Percentiles rank a stretch among this genome's conserved stretches.
phyloP scores from a whole-genome alignment of 2,113 vertebrate species.

The Laticauda laticaudata region DNA sequence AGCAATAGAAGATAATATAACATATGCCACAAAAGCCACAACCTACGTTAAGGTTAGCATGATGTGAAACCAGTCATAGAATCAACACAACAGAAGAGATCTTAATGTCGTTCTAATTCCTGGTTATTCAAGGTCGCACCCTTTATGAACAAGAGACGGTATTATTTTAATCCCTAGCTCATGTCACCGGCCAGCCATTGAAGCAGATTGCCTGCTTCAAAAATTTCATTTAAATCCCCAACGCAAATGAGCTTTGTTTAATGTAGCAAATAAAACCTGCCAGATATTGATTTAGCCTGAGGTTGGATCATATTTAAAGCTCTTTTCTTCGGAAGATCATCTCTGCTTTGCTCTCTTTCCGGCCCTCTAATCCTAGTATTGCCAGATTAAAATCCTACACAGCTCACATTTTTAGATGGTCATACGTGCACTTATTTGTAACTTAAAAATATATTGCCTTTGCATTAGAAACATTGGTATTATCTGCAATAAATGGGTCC shows the following conservation, averaged over 20 bases:
- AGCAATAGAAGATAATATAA: neutral
- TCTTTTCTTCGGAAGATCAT: too few relatives aligned
- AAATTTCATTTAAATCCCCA: slow-evolving; percentile 57
- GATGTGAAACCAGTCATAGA: neutral
- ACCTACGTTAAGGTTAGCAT: neutral
- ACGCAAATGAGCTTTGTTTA: slow-evolving; percentile 34
- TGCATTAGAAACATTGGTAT: slow-evolving; percentile 56
- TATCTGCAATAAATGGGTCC: slow-evolving; percentile 56
- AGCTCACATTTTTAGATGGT: slow-evolving; percentile 54
- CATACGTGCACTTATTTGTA: slow-evolving; percentile 52
- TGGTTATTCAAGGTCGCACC: slow-evolving; percentile 44
- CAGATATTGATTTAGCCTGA: slow-evolving; percentile 30
- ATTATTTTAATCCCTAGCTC: slow-evolving; percentile 49
- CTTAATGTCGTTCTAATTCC: slow-evolving; percentile 45
- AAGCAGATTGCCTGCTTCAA: slow-evolving; percentile 51
- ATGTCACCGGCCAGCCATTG: slow-evolving; percentile 27
- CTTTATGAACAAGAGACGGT: slow-evolving; percentile 37
- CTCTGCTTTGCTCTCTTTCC: slow-evolving; percentile 10
- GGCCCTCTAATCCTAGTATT: slow-evolving; percentile 34
- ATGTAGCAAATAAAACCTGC: slow-evolving; percentile 37
- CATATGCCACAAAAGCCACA: neutral
- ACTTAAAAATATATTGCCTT: slow-evolving; percentile 70
- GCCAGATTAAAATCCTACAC: slow-evolving; percentile 36
- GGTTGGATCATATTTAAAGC: neutral
- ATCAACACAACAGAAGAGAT: slow-evolving; percentile 39